Evolutionary conservation across 2,888 invertebrate genomes (phyloP).

Genomic region (Chromoteleia sp.): DNA sequence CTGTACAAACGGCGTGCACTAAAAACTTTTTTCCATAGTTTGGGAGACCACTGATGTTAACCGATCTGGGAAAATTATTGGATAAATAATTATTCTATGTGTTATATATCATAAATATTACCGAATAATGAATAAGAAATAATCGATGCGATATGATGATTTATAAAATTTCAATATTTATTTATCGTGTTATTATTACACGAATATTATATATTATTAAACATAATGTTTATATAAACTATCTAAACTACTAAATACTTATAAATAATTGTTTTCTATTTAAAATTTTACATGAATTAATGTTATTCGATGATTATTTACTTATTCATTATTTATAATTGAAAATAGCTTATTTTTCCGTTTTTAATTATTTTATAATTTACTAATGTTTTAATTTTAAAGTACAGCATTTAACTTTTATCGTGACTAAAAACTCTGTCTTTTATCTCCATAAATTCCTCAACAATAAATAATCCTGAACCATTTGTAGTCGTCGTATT

Average conservation of each 20-base stretch:
- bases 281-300: no score
- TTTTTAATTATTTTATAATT: neutral
- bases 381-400: neutral
- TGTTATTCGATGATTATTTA: no score
- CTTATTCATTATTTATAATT: neutral
- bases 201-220: no score
- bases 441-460: neutral
- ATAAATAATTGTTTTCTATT: no score
- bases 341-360: neutral
- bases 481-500: constrained; percentile 27
- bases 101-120: no score
- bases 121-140: no score
- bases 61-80: constrained; percentile 86
- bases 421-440: neutral
- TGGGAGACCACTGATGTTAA: constrained; percentile 90
- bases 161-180: no score
- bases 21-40: constrained; percentile 90
- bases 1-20: constrained; percentile 90
- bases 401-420: neutral
- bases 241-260: no score
- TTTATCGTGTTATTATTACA: no score
- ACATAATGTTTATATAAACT: no score
- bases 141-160: no score
- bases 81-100: no score
- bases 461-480: constrained; percentile 18